Percentiles rank a stretch among this genome's conserved stretches.
Evolutionary conservation across 2,113 vertebrate species (phyloP).

Genomic region (Plecturocebus donacophilus): DNA sequence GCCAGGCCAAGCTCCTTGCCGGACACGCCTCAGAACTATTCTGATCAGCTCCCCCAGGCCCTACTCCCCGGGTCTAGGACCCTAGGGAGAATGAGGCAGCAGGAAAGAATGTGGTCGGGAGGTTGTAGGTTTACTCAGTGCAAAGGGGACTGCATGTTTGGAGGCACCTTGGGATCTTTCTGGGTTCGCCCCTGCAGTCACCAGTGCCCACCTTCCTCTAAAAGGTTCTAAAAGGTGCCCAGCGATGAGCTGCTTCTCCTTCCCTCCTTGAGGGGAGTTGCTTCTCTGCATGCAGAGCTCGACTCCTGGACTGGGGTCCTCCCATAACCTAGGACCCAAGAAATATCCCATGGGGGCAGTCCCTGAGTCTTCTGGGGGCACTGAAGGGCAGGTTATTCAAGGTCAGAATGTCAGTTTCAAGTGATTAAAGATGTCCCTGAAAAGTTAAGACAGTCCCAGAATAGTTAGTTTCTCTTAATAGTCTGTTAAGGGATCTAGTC

Average conservation of each 20-base stretch:
- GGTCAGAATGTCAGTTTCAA: conserved; percentile 73
- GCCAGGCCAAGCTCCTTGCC: conserved; percentile 67
- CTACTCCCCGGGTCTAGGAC: conserved; percentile 40
- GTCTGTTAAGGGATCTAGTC: conserved; percentile 64
- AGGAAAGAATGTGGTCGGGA: conserved; percentile 72
- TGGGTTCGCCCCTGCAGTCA: neutral
- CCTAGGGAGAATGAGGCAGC: conserved; percentile 75
- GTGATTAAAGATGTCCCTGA: conserved; percentile 77
- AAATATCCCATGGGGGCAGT: conserved; percentile 21
- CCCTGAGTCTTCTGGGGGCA: conserved; percentile 14
- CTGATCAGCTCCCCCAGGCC: conserved; percentile 76
- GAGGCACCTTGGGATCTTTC: conserved; percentile 59
- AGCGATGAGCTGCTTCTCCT: neutral
- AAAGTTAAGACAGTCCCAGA: conserved; percentile 67
- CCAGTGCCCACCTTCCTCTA: conserved; percentile 2
- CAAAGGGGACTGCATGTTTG: conserved; percentile 62
- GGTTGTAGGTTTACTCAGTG: conserved; percentile 65
- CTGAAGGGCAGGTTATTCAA: conserved; percentile 47
- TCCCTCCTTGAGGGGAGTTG: neutral
- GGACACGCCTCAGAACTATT: conserved; percentile 67
- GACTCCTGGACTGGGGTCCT: neutral
- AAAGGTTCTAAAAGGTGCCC: neutral
- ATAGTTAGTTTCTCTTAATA: conserved; percentile 75
- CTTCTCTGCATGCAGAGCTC: neutral
- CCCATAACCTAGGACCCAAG: conserved; percentile 39